These are phyloP conservation scores for Meta bourneti DNA, from an alignment of 2,888 invertebrate genomes.

Conservation along the genomic window DNA sequence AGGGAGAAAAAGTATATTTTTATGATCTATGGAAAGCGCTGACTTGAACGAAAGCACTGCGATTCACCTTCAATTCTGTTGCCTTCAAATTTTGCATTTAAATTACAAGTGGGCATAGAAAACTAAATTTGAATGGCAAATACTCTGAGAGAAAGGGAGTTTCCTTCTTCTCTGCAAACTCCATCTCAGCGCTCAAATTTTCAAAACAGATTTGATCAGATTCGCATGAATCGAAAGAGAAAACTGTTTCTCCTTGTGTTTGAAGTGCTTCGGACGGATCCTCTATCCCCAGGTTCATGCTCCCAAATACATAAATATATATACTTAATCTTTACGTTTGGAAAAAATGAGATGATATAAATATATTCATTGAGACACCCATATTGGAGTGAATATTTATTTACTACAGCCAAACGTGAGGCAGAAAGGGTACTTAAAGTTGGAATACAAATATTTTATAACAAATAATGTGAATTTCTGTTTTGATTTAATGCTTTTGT, in stretches of 20 bases:
- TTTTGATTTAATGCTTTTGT: too few species aligned
- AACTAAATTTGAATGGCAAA: conserved; percentile 67
- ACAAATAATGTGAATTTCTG: too few species aligned
- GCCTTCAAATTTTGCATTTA: conserved; percentile 67
- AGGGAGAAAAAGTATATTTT: conserved; percentile 4
- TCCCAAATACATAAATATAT: conserved; percentile 31
- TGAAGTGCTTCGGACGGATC: conserved; percentile 16
- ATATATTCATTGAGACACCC: neutral
- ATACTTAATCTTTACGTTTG: conserved; percentile 18
- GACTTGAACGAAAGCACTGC: conserved; percentile 48
- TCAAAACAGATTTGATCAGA: conserved; percentile 66
- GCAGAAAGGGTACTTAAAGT: neutral
- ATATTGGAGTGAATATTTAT: neutral
- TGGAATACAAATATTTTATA: neutral
- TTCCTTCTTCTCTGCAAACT: conserved; percentile 15
- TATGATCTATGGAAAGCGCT: conserved; percentile 42
- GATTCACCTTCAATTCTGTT: conserved; percentile 29
- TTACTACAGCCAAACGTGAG: too few species aligned
- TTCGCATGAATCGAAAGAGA: conserved; percentile 57
- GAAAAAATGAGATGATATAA: conserved; percentile 2
- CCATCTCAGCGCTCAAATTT: conserved; percentile 48
- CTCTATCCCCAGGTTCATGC: neutral
- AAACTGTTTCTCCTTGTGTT: neutral
- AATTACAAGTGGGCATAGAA: conserved; percentile 36
- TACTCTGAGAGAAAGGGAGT: conserved; percentile 17